Evolutionary conservation across 1,140 invertebrate species (phyloP).

Genomic region (Ceratina calcarata): DNA sequence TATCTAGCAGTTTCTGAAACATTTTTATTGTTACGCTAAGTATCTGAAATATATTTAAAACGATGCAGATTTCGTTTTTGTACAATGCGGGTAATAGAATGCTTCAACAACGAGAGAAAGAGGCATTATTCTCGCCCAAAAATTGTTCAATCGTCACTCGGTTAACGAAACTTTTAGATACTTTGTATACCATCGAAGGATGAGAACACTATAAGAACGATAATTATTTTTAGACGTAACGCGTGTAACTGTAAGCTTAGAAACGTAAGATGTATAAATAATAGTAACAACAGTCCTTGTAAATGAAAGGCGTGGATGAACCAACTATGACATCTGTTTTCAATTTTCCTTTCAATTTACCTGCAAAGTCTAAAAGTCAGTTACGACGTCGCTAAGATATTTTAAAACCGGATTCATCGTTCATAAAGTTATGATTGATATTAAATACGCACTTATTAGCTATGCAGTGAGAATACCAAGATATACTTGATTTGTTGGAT

Average conservation of each 20-base stretch:
- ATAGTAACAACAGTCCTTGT: slow-evolving; percentile 28
- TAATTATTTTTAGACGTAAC: slow-evolving; percentile 45
- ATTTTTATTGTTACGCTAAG: too few relatives aligned
- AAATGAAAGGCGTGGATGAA: slow-evolving; percentile 28
- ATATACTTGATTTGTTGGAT: neutral
- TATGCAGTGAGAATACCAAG: neutral
- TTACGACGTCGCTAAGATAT: neutral
- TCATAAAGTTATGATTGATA: neutral
- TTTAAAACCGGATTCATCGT: slow-evolving; percentile 10
- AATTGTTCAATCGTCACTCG: neutral
- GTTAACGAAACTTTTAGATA: neutral
- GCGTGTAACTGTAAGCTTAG: slow-evolving; percentile 35
- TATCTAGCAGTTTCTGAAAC: too few relatives aligned
- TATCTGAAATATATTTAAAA: too few relatives aligned
- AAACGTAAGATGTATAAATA: slow-evolving; percentile 47
- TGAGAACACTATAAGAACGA: slow-evolving; percentile 4
- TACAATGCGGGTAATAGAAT: neutral
- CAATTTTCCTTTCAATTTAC: neutral
- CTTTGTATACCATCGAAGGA: slow-evolving; percentile 28
- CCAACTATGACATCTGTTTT: neutral
- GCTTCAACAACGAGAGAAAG: slow-evolving; percentile 33
- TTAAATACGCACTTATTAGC: neutral
- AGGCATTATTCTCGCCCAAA: neutral
- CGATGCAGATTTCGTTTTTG: too few relatives aligned
- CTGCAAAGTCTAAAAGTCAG: slow-evolving; percentile 2